A percentile compares a stretch with the other conserved stretches of the same genome.
Conservation (phyloP, 2,113 vertebrate species). For the Caranx ignobilis region DNA sequence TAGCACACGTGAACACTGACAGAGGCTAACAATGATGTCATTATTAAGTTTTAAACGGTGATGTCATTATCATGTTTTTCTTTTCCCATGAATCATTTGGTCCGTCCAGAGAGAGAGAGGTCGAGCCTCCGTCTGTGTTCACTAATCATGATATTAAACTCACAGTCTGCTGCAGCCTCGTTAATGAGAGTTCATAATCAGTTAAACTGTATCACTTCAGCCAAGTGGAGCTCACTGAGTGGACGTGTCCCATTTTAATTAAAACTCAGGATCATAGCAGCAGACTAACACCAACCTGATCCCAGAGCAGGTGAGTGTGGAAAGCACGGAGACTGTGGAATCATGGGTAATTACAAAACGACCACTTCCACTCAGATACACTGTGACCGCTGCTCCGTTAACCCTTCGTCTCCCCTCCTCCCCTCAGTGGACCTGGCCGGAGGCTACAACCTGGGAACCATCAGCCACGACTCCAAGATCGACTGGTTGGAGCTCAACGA, state of each 20-base stretch:
- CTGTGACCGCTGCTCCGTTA: slow-evolving; percentile 7
- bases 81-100: background rate
- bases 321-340: slow-evolving; percentile 16
- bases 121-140: background rate
- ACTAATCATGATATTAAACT: background rate
- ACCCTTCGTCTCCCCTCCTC: background rate
- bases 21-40: background rate
- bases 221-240: background rate
- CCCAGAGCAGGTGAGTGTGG: slow-evolving; percentile 8
- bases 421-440: slow-evolving; percentile 90
- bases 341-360: slow-evolving; percentile 21
- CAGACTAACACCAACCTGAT: slow-evolving; percentile 7
- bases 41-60: background rate
- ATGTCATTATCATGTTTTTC: background rate
- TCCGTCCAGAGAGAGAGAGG: background rate
- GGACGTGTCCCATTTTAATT: slow-evolving; percentile 23
- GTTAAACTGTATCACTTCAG: background rate
- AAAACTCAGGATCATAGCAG: slow-evolving; percentile 17
- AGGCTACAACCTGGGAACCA: slow-evolving; percentile 88
- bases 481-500: slow-evolving; percentile 98
- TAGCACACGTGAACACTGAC: background rate
- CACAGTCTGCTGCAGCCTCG: too few relatives aligned
- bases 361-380: background rate
- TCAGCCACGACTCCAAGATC: slow-evolving; percentile 93
- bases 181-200: slow-evolving; percentile 1